Percentiles rank a stretch among this genome's conserved stretches.
Conservation (phyloP, 92 coral and sea anemone genomes). For the Blastomussa wellsi region DNA sequence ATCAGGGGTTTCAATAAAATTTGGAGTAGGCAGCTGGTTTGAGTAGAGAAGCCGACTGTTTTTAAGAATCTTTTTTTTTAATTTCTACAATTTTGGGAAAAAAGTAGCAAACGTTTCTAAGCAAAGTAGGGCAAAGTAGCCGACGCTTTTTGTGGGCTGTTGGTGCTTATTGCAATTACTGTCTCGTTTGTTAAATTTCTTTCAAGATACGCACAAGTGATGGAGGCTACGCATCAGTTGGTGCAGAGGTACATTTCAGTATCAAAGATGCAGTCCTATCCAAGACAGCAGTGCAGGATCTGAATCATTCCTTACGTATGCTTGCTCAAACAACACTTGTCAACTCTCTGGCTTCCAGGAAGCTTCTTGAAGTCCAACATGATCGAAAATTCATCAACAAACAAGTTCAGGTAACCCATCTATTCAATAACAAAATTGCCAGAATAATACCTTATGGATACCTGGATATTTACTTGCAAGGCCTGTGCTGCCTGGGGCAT, state of each 20-base stretch:
- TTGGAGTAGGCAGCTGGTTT: too few species aligned
- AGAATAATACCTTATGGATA: background rate
- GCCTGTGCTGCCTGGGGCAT: too few species aligned
- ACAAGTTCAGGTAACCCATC: constrained; percentile 66
- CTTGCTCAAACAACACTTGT: constrained; percentile 90
- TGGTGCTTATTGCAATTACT: background rate
- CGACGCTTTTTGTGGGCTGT: too few species aligned
- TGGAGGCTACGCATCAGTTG: constrained; percentile 83
- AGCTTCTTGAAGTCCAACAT: constrained; percentile 70
- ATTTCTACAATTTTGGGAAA: too few species aligned
- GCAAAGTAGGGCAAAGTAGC: too few species aligned
- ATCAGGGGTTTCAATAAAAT: too few species aligned
- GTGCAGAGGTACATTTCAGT: constrained; percentile 92
- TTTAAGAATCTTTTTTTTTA: too few species aligned
- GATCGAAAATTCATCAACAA: constrained; percentile 82
- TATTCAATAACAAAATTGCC: background rate
- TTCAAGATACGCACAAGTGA: constrained; percentile 81
- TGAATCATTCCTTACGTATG: constrained; percentile 88
- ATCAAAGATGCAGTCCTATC: constrained; percentile 83
- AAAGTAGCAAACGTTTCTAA: too few species aligned
- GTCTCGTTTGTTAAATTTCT: background rate
- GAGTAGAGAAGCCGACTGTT: too few species aligned
- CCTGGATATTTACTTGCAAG: too few species aligned
- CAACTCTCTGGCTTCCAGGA: constrained; percentile 73
- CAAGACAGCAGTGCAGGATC: constrained; percentile 81